Evolutionary conservation across 2,888 invertebrate genomes (phyloP), one percentile per base, ranked within the genome.

Genomic region (Drosophila greeni): DNA sequence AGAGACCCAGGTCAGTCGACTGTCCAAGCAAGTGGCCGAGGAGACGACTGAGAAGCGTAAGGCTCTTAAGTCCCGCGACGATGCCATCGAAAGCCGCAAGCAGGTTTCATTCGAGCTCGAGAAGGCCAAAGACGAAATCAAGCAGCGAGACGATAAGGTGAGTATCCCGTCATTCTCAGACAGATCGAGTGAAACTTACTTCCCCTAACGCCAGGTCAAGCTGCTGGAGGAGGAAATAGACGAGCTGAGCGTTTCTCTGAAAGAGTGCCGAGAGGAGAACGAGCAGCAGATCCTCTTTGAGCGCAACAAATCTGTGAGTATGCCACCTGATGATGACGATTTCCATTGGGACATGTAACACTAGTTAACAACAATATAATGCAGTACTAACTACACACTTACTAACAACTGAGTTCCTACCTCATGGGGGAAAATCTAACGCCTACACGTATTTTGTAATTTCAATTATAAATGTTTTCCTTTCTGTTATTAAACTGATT

Each of bases 1-100:
- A 39, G 97, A 97, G 87, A 95, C 95, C n/a, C 97, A 97, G 92
- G 94, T 95, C 69, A 94, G 94, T 77, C 92, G 95, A 66, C 89
- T 95, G 65, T 95, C 95, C 75, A 91, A 95, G 62, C 95, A 95
- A 88, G 95, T 94, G 33, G 96, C 94, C 37, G 96, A 94, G 83
- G 95, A 95, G 87, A 94, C 95, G 24, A 91, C 93, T 5, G 95
- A 95, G 85, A 91, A 95, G 73, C 90, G 95, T 76, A 91, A 94
- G 74, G 93, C 94, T 0, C 92, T 94, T 47, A 90, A 91, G 49
- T 92, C 94, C 70, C 92, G 93, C 75, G 93, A 92, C 81, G 91
- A 91, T 74, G 89, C 93, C 73, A 90, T 90, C 68, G 92, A 94
- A 71, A 91, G 91, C 86, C 90, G 94, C 3, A 89, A 89, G 43